Evolutionary conservation across 2,797 vertebrate species (phyloP), one percentile per base, ranked within the genome.

Genomic region (Halcyon badia): DNA sequence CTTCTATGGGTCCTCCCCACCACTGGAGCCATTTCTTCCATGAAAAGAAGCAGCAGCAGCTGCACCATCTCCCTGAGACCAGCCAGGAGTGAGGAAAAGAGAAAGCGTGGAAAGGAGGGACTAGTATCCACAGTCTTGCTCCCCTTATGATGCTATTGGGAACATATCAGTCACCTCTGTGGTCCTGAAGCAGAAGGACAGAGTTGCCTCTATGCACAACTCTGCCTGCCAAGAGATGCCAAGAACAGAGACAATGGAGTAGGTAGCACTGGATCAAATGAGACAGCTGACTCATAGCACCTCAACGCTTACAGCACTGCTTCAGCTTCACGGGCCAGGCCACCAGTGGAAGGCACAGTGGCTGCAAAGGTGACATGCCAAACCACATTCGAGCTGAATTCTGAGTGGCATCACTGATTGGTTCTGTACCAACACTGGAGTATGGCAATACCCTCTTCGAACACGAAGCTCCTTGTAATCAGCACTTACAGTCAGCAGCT

Each of bases 401-500:
- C 28, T 37, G 41, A 82, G 56, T 37, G 20, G 22, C 57, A 81
- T 75, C 33, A 12, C 83, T 62, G 30, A 71, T 75, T 35, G 73
- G 51, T 25, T 80, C 33, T 3, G 26, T 69, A 61, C 49, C 61
- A 62, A 41, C 28, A 25, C 35, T 17, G 30, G 13, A 93, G 41
- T 30, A 62, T 6, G 61, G 52, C 52, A 83, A 33, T 71, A 65
- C 18, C 6, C 52, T 70, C 78, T 82, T 15, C 71, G 48, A 86
- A 62, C 72, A 11, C 9, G 28, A 64, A 91, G 44, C 52, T 88
- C 83, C 75, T 71, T 83, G 65, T 61, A 87, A 83, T 0, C 5
- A 90, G 46, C 44, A 22, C 85, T 88, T 48, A 79, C 31, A 76
- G 77, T 30, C 73, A 94, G 68, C 65, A 95, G 82, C 73, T 95